Evolutionary conservation across 1,140 invertebrate species (phyloP).

Genomic region (Drosophila ananassae): DNA sequence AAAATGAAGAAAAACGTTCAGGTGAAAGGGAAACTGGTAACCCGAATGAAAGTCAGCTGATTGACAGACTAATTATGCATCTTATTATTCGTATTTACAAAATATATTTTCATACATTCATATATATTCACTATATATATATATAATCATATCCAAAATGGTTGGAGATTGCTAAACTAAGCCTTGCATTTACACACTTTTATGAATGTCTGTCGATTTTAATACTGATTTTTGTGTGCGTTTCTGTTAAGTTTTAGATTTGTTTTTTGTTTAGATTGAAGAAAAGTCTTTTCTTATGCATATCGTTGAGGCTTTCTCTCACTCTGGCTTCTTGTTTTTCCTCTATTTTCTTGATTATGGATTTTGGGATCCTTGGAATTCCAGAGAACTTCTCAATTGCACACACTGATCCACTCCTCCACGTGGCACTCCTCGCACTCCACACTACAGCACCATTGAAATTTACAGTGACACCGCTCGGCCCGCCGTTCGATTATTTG

Average conservation of each 20-base stretch:
- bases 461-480: slow-evolving; percentile 94
- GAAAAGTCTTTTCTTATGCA: slow-evolving; percentile 55
- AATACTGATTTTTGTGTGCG: slow-evolving; percentile 54
- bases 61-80: slow-evolving; percentile 73
- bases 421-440: slow-evolving; percentile 92
- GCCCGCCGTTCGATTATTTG: slow-evolving; percentile 90
- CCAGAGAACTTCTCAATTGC: slow-evolving; percentile 86
- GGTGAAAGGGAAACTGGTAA: slow-evolving; percentile 9
- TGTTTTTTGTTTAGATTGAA: slow-evolving; percentile 44
- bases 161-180: slow-evolving; percentile 65
- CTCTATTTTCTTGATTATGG: not conserved
- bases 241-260: slow-evolving; percentile 6
- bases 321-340: slow-evolving; percentile 13
- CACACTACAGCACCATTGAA: slow-evolving; percentile 96
- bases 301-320: slow-evolving; percentile 2
- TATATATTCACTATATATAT: slow-evolving; percentile 23
- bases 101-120: slow-evolving; percentile 43
- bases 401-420: slow-evolving; percentile 93
- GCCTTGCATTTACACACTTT: slow-evolving; percentile 49
- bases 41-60: slow-evolving; percentile 71
- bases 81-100: slow-evolving; percentile 79
- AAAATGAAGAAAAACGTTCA: not conserved
- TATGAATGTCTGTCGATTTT: slow-evolving; percentile 40
- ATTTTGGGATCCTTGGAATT: not conserved
- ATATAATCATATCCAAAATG: slow-evolving; percentile 21